phyloP scores from a whole-genome alignment of 2,797 vertebrate species.

The Danio choprae region DNA sequence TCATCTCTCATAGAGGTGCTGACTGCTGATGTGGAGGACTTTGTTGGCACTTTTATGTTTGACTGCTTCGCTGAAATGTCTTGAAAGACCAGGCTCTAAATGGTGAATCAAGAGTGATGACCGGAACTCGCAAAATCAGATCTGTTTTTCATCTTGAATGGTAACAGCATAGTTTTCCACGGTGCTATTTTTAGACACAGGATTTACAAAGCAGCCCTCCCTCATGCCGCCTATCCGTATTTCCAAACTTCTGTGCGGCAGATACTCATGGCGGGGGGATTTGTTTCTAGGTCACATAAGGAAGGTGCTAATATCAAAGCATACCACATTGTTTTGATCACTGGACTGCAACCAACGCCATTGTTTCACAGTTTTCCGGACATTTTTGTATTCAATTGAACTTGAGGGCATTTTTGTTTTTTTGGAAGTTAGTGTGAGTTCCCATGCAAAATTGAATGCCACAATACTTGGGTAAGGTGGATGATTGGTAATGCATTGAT shows the following conservation, averaged over 20 bases:
- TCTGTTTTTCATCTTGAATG: conserved; percentile 70
- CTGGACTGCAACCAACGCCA: conserved; percentile 36
- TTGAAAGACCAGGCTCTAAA: conserved; percentile 21
- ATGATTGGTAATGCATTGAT: not conserved
- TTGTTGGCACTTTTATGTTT: conserved; percentile 49
- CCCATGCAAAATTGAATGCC: not conserved
- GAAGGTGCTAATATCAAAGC: conserved; percentile 43
- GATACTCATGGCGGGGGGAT: conserved; percentile 44
- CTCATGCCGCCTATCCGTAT: conserved; percentile 12
- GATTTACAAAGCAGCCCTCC: conserved; percentile 37
- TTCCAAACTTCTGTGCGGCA: conserved; percentile 50
- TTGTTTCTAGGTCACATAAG: conserved; percentile 57
- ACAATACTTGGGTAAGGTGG: not conserved
- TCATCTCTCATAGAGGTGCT: conserved; percentile 43
- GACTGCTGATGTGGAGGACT: conserved; percentile 53
- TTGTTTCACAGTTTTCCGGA: conserved; percentile 28
- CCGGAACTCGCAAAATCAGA: conserved; percentile 59
- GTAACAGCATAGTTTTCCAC: conserved; percentile 66
- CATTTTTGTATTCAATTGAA: conserved; percentile 32
- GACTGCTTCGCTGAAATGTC: conserved; percentile 44
- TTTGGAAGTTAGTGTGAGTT: conserved; percentile 42
- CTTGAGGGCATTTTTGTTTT: conserved; percentile 27
- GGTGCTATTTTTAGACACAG: conserved; percentile 69
- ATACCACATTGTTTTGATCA: conserved; percentile 38
- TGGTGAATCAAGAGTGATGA: conserved; percentile 30